Percentiles rank a stretch among this genome's conserved stretches.
phyloP scores from a whole-genome alignment of 37 sponge, comb jelly and placozoan genomes.

The Halichondria panicea region DNA sequence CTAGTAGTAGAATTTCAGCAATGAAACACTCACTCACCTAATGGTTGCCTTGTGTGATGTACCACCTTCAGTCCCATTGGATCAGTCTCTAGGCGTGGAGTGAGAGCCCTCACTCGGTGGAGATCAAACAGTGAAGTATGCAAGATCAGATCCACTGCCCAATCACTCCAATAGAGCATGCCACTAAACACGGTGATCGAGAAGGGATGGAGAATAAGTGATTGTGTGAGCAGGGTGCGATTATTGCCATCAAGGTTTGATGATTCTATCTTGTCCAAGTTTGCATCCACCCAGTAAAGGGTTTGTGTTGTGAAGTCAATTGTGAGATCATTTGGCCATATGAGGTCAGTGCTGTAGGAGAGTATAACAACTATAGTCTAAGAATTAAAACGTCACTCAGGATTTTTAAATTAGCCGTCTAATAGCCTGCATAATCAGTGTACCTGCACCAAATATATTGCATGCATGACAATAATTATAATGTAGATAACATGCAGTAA shows the following conservation, averaged over 20 bases:
- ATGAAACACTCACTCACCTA: conserved; percentile 12
- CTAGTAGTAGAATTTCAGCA: not conserved
- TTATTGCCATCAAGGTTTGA: conserved; percentile 48
- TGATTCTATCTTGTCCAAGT: conserved; percentile 43
- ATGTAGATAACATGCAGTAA: too few relatives aligned
- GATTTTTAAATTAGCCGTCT: too few relatives aligned
- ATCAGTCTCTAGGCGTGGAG: not conserved
- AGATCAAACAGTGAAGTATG: not conserved
- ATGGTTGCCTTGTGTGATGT: conserved; percentile 2
- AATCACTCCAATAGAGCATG: conserved; percentile 67
- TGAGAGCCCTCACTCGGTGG: not conserved
- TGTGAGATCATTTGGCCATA: conserved; percentile 64
- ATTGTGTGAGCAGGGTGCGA: conserved; percentile 9
- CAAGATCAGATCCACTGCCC: conserved; percentile 30
- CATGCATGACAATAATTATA: too few relatives aligned
- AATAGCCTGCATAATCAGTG: too few relatives aligned
- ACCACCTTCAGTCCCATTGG: conserved; percentile 35
- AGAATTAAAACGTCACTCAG: too few relatives aligned
- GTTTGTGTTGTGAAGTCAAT: conserved; percentile 55
- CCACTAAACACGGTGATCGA: conserved; percentile 40
- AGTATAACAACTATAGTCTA: not conserved
- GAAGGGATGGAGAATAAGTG: conserved; percentile 52
- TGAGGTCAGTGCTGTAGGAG: conserved; percentile 9
- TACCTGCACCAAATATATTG: too few relatives aligned
- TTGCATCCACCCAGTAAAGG: conserved; percentile 79